Base-by-base conservation (phyloP, 2,888 invertebrate species). In the Argyresthia goedartella region DNA sequence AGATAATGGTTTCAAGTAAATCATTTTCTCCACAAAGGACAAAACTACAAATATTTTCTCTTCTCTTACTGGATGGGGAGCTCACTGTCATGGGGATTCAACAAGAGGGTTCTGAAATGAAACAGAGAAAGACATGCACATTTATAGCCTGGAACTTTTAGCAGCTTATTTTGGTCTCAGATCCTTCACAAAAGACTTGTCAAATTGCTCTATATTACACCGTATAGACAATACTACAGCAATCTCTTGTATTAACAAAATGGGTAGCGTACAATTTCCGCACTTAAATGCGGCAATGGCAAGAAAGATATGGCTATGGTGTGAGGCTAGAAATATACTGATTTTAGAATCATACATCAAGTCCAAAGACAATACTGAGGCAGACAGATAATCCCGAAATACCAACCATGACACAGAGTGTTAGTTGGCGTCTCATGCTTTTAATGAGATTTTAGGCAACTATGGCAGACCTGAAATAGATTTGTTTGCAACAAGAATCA, bases 151-250 rank as follows among this genome's bases (percentile, higher is more conserved):
- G 7, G 54, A 54, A 48, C n/a, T 54, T 10, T 13, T 48, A 7
- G 52, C 52, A 10, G 52, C 49, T 4, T 54, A 15, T 36, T 42
- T 51, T 41, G 55, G 39, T 8, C 42, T 55, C 8, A 51, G 41
- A 51, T 14, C 34, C n/a, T 54, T 52, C 34, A 50, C 44, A 1
- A 16, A 44, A n/a, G 14, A 52, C 11, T 35, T 41, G 6, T 6
- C 7, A 1, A 36, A 52, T 44, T 50, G 36, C 15, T 8, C 52
- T 3, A 44, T 52, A 15, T 33, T 54, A 8, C 10, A 52, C 8
- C 47, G 54, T 8, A 50, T 52, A 3, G 52, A 54, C 34, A 54
- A 54, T 34, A 52, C 53, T 0, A 57, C 56, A 2, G 55, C n/a
- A n/a, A n/a, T n/a, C n/a, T n/a, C n/a, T n/a, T n/a, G n/a, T n/a